Base-by-base conservation (phyloP, 2,888 invertebrate species). In the Cetonia aurata region DNA sequence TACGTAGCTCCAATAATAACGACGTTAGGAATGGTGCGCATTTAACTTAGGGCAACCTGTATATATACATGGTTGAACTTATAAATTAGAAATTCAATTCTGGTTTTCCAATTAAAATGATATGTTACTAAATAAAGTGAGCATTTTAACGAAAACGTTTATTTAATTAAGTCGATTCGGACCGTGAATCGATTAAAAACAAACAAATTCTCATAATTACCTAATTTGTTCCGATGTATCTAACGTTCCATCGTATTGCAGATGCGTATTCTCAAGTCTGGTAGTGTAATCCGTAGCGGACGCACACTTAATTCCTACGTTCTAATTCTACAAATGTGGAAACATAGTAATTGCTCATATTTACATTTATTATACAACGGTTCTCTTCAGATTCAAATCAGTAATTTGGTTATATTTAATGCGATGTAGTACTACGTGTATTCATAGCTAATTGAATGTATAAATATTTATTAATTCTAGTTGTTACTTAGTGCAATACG, bases 261-360 rank as follows among this genome's bases (percentile, higher is more conserved):
- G 37, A 25, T 12, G 55, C 33, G 4, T 33, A 31, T 31, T 46
- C 31, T 31, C 52, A 12, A 6, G 19, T 52, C 8, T 42, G 50
- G 17, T 37, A 10, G 8, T 13, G 37, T 56, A 13, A 17, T 13
- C 17, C 12, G 37, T 37, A 17, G 17, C 25, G 25, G n/a, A 31
- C 37, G 31, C 37, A 17, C 25, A 17, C 25, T 50, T 50, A 50
- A 50, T 50, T 46, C 25, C 60, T 60, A n/a, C 50, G 10, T n/a
- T 65, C 62, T 50, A 65, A 65, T 65, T 41, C 62, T 52, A 65
- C 62, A 52, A 65, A 65, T 65, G 62, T 65, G 52, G 37, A 65
- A 65, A 65, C 62, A 65, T 37, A 50, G 13, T 62, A 65, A 65
- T 65, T 65, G 62, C 33, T 3, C 17, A 50, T 37, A 65, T 65